phyloP scores from a whole-genome alignment of 2,888 invertebrate genomes.

The Cistogaster globosa region DNA sequence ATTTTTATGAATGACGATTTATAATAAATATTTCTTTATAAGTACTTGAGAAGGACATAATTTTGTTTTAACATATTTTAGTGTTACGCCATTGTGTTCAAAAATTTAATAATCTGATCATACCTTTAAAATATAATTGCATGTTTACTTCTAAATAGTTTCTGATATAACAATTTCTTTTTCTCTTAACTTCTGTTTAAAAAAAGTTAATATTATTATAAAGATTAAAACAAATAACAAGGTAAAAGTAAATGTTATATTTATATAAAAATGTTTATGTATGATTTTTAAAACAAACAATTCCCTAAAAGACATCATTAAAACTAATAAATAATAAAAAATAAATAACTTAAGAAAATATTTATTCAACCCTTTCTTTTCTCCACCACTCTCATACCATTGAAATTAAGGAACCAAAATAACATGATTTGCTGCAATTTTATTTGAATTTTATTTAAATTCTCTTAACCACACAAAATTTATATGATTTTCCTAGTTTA shows the following conservation, averaged over 20 bases:
- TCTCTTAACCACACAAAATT: conserved; percentile 47
- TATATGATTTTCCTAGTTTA: conserved; percentile 47
- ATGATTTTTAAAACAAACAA: conserved; percentile 11
- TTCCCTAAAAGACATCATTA: conserved; percentile 17
- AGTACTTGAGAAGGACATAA: no score
- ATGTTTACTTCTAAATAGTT: conserved; percentile 38
- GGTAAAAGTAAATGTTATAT: conserved; percentile 16
- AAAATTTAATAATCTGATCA: no score
- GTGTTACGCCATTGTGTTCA: no score
- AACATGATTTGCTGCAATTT: conserved; percentile 65
- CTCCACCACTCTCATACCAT: background rate
- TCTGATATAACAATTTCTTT: conserved; percentile 42
- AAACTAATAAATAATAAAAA: background rate
- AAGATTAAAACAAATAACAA: conserved; percentile 51
- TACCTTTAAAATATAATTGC: conserved; percentile 21
- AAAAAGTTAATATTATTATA: conserved; percentile 4
- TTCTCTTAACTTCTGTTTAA: conserved; percentile 47
- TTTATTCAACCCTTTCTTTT: background rate
- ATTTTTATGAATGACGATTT: no score
- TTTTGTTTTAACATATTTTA: no score
- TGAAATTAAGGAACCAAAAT: conserved; percentile 36
- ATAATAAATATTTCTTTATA: no score
- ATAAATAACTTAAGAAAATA: background rate
- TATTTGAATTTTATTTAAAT: conserved; percentile 64
- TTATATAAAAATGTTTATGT: background rate